Base-by-base conservation (phyloP, 1,140 invertebrate species). In the Musca domestica region DNA sequence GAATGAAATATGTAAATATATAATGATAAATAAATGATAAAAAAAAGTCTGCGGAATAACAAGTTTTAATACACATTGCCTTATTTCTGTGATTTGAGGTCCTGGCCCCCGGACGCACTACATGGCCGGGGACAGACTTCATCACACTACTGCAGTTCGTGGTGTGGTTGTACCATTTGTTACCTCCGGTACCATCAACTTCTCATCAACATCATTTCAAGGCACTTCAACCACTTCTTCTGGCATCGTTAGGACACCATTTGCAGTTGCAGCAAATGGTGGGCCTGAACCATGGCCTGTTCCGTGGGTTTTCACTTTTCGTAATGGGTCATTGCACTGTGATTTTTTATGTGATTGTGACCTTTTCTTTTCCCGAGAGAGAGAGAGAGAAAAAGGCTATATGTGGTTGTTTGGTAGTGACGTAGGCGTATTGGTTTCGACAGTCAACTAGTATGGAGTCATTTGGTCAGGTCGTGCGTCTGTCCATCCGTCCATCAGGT, bases 281-380 rank as follows among this genome's bases (percentile, higher is more conserved):
- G 25, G 17, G n/a, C 51, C 54, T 22, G 4, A 7, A 41, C 34
- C 6, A 41, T 41, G 12, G n/a, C 12, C 34, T 70, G 69, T 70
- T 70, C 69, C 69, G 64, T 64, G 69, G 34, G 65, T 64, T 56
- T 70, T 70, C 69, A 67, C 19, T 52, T 46, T 48, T 23, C 14
- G n/a, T 5, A 67, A 67, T 70, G 69, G 69, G 46, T 70, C 69
- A 70, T 70, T 70, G 69, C 69, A 70, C 69, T 70, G 69, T 70
- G 66, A 67, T 67, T 41, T 64, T 48, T 48, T 47, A 47, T 64
- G 41, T 49, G 63, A 64, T 64, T 22, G 22, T 51, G 49, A 15
- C 23, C 23, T 64, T 17, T 64, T 15, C n/a, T 0, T 51, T n/a
- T n/a, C n/a, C n/a, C n/a, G n/a, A n/a, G n/a, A n/a, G n/a, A n/a